These are phyloP conservation scores for Drymonia ruficornis DNA, from an alignment of 2,888 invertebrate species.

Conservation along the genomic window DNA sequence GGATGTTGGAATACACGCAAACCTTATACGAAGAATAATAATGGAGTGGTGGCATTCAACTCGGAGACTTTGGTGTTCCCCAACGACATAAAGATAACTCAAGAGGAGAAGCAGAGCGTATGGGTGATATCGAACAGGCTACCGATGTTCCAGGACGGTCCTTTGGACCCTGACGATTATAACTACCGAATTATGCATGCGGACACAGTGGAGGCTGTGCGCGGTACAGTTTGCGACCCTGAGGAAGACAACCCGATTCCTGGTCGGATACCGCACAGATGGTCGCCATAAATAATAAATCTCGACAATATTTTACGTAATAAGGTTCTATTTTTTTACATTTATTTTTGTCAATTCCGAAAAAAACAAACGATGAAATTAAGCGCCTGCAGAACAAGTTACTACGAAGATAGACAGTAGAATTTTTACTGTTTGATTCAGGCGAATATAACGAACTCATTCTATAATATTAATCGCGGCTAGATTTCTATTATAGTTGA, in stretches of 20 bases:
- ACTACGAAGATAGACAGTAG: neutral
- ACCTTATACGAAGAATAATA: constrained; percentile 86
- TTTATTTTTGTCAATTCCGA: neutral
- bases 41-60: constrained; percentile 86
- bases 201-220: constrained; percentile 86
- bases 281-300: constrained; percentile 48
- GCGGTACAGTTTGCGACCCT: constrained; percentile 89
- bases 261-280: constrained; percentile 28
- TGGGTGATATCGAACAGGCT: constrained; percentile 92
- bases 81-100: constrained; percentile 92
- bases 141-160: constrained; percentile 89
- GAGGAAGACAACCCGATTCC: constrained; percentile 35
- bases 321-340: neutral
- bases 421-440: neutral
- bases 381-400: neutral
- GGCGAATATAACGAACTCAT: neutral
- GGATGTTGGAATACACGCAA: constrained; percentile 93
- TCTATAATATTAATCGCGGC: no score
- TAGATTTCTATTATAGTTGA: no score
- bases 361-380: neutral
- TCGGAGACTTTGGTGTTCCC: constrained; percentile 89
- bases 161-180: constrained; percentile 86
- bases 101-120: constrained; percentile 87
- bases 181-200: constrained; percentile 91
- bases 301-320: constrained; percentile 10